phyloP scores from a whole-genome alignment of 1,140 invertebrate species.

The Drosophila nigromelanica region DNA sequence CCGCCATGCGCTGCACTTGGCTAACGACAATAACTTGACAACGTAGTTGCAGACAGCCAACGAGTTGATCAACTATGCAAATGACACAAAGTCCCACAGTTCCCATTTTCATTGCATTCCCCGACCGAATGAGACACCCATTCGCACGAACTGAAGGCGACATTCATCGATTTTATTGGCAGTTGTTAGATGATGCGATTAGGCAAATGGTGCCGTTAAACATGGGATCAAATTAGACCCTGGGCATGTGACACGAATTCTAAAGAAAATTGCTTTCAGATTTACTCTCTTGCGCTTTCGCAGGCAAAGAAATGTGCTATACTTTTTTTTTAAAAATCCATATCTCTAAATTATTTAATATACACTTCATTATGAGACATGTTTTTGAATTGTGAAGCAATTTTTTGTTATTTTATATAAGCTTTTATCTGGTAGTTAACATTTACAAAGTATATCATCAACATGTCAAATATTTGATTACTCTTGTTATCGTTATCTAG shows the following conservation, averaged over 20 bases:
- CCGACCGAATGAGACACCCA: neutral
- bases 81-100: constrained; percentile 46
- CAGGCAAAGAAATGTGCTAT: no score
- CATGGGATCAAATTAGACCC: neutral
- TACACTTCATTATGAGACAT: no score
- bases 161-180: constrained; percentile 8
- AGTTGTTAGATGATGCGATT: neutral
- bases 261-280: neutral
- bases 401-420: no score
- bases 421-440: neutral
- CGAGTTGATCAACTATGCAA: constrained; percentile 63
- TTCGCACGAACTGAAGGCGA: neutral
- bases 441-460: neutral
- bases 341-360: no score
- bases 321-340: no score
- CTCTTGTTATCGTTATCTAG: no score
- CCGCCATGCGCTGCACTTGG: constrained; percentile 15
- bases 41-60: constrained; percentile 18
- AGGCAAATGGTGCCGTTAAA: neutral
- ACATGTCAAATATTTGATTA: no score
- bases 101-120: neutral
- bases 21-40: constrained; percentile 20
- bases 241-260: no score
- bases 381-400: no score
- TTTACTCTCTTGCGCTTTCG: neutral